phyloP scores from a whole-genome alignment of 2,888 invertebrate species.

The Rhodophaea formosa region DNA sequence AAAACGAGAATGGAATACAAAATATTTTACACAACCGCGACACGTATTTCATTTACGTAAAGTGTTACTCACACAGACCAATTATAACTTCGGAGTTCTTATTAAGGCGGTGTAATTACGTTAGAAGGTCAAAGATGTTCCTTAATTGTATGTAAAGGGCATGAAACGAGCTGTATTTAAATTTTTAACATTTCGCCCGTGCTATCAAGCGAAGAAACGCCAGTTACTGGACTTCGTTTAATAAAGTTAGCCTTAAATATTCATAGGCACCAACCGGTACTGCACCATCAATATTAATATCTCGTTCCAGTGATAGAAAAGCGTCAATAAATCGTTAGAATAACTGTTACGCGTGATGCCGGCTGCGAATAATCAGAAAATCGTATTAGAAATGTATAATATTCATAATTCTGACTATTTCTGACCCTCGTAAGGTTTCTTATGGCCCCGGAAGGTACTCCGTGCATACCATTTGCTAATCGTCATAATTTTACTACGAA shows the following conservation, averaged over 20 bases:
- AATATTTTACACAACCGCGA: not conserved
- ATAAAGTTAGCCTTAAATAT: conserved; percentile 58
- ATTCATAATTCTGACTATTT: too few species aligned
- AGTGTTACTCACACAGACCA: conserved; percentile 9
- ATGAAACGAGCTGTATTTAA: conserved; percentile 6
- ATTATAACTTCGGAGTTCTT: conserved; percentile 12
- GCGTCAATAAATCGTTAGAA: conserved; percentile 42
- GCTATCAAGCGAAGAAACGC: conserved; percentile 39
- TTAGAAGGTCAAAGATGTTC: conserved; percentile 15
- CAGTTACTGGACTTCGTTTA: conserved; percentile 42
- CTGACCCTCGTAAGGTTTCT: too few species aligned
- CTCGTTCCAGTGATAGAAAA: conserved; percentile 52
- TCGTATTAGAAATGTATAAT: too few species aligned
- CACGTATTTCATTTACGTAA: conserved; percentile 13
- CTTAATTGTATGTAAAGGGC: conserved; percentile 17
- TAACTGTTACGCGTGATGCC: conserved; percentile 34
- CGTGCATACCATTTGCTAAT: too few species aligned
- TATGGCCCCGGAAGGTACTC: too few species aligned
- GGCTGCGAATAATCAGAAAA: too few species aligned
- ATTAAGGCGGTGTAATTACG: conserved; percentile 9
- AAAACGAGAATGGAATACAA: not conserved
- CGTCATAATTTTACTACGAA: too few species aligned
- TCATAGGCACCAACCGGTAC: conserved; percentile 54
- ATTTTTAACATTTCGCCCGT: conserved; percentile 19
- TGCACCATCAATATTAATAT: conserved; percentile 65